Base-by-base conservation (phyloP, 2,113 vertebrate species). In the Atractosteus spatula region DNA sequence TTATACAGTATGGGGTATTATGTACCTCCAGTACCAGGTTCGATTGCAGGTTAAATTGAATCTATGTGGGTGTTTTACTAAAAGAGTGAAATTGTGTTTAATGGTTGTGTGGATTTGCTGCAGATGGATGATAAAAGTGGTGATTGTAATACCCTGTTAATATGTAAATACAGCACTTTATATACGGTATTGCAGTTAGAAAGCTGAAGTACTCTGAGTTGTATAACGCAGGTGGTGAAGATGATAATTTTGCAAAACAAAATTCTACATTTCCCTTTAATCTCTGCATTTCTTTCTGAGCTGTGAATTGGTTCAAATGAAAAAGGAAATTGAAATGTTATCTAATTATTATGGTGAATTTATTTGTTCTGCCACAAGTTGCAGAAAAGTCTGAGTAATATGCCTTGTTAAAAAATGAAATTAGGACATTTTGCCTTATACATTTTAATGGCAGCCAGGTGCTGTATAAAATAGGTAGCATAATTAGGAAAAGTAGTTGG, bases 401-500 rank as follows among this genome's bases (percentile, higher is more conserved):
- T 41, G 55, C 55, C 29, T 56, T 42, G 41, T 42, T 56, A 55
- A 66, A 44, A 72, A 72, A 66, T 16, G 0, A 62, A 55, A 70
- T 55, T 43, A 65, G 73, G 67, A 62, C 51, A 13, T 44, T 62
- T 51, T 65, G 29, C 14, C 54, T 17, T 47, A 55, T 62, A 71
- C 69, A 51, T 75, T 71, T 44, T 44, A 55, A 51, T 75, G 61
- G 11, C 68, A 57, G 68, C 47, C 62, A 63, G 74, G 64, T 67
- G 74, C 74, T 61, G 6, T 66, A 55, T 69, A 66, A 75, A 74
- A 64, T 64, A 72, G 68, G 68, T 68, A 41, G 66, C 47, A 69
- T 80, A 76, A 80, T 84, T 82, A 84, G 86, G 16, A 86, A 87
- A 87, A 83, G 82, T 82, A 83, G 87, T 84, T 83, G 84, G 85